Base-by-base conservation (phyloP, 2,113 vertebrate genomes). In the Mungos mungo region DNA sequence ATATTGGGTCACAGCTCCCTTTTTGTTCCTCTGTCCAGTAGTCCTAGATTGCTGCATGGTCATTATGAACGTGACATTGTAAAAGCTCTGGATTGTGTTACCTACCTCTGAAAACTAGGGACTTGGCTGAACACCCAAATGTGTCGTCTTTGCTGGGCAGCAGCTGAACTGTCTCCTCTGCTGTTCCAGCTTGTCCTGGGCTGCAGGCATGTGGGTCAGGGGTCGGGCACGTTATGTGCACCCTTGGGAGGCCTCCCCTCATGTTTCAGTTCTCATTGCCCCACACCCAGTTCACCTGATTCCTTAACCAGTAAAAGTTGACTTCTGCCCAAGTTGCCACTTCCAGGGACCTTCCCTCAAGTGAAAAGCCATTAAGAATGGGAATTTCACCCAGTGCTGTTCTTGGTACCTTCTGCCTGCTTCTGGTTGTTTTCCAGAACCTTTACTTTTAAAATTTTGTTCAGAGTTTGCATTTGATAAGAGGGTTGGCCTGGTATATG, bases 361-460 rank as follows among this genome's bases (percentile, higher is more conserved):
- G 47, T 74, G n/a, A 90, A 82, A 93, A 77, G 33, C 41, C 72
- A 2, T 60, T 77, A 76, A 35, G 85, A 72, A 50, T 66, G 19
- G 23, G 69, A 84, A 27, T 60, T 16, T 87, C 7, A 76, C 3
- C 29, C 23, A 45, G 18, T 38, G 45, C 47, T 60, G 6, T 84
- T 88, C 63, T 27, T 63, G 5, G 16, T 27, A 27, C 1, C 12
- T 88, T 1, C 3, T 52, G 23, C 21, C 14, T 77, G 45, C 15
- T 45, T 81, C 0, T 82, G 14, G 16, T 69, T 72, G 15, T n/a
- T 94, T 9, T 95, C 52, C 16, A 47, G 16, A 90, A 65, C 33
- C n/a, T 89, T 89, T 77, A 41, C 8, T 66, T 69, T 52, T 35
- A n/a, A 79, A 69, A 41, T 97, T 74, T 95, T 71, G 87, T 63